Percentiles rank a stretch among this genome's conserved stretches.
These are phyloP conservation scores for Protonibea diacanthus DNA, from an alignment of 2,797 vertebrate genomes.

Conservation along the genomic window DNA sequence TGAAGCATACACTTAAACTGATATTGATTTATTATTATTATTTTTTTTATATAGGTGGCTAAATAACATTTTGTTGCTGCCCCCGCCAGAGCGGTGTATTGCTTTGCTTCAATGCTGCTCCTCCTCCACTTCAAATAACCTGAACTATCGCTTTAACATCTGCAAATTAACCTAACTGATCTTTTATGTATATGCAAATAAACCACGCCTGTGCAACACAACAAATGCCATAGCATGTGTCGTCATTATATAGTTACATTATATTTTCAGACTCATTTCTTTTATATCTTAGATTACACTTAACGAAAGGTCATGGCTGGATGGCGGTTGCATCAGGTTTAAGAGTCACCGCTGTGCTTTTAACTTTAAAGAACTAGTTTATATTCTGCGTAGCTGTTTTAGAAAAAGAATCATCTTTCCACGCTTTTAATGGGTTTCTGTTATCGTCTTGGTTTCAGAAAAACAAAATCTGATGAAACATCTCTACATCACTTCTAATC, in stretches of 20 bases:
- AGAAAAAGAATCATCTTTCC: not conserved
- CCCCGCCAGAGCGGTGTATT: too few species aligned
- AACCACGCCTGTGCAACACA: too few species aligned
- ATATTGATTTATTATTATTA: too few species aligned
- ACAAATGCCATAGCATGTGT: not conserved
- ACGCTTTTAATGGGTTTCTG: slow-evolving; percentile 7
- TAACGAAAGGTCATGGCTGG: not conserved
- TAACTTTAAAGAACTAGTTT: not conserved
- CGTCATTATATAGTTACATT: not conserved
- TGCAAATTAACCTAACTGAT: slow-evolving; percentile 1
- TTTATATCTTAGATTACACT: not conserved
- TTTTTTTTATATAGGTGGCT: too few species aligned
- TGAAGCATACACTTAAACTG: too few species aligned
- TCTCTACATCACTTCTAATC: slow-evolving; percentile 14
- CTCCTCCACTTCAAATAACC: too few species aligned
- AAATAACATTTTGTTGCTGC: too few species aligned
- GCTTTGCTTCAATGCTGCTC: too few species aligned
- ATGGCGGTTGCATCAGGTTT: not conserved
- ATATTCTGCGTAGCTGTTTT: not conserved
- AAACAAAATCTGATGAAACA: slow-evolving; percentile 20
- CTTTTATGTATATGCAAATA: not conserved
- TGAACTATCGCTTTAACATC: not conserved
- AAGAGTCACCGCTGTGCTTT: not conserved
- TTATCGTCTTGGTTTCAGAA: slow-evolving; percentile 6
- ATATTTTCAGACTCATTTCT: not conserved